These are phyloP conservation scores for Drosophila erecta DNA, from an alignment of 1,140 invertebrate species.

Conservation along the genomic window DNA sequence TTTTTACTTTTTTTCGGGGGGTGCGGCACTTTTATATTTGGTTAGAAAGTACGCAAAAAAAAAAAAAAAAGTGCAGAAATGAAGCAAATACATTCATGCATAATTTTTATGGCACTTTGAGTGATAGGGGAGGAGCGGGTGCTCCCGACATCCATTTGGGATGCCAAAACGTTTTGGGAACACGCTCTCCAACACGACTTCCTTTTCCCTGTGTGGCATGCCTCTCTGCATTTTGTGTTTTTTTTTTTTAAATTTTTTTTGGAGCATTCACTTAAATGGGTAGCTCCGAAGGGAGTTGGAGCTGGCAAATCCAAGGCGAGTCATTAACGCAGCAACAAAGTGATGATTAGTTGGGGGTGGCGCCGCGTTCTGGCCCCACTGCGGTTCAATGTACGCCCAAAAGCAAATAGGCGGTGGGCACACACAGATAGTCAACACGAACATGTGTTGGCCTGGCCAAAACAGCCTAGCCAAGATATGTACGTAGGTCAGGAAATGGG, in stretches of 20 bases:
- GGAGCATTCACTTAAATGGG: slow-evolving; percentile 58
- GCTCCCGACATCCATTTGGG: slow-evolving; percentile 61
- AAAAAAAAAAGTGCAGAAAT: slow-evolving; percentile 39
- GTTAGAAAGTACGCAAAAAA: slow-evolving; percentile 24
- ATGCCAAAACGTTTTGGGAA: slow-evolving; percentile 81
- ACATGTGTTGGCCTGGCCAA: slow-evolving; percentile 18
- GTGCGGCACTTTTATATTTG: slow-evolving; percentile 73
- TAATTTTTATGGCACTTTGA: slow-evolving; percentile 76
- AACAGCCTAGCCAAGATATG: slow-evolving; percentile 40
- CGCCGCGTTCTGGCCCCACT: slow-evolving; percentile 10
- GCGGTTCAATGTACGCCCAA: slow-evolving; percentile 77
- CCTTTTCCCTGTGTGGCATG: not conserved
- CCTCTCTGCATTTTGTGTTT: not conserved
- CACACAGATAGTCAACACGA: slow-evolving; percentile 21
- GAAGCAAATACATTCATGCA: slow-evolving; percentile 80
- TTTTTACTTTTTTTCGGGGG: slow-evolving; percentile 52
- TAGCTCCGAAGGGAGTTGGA: slow-evolving; percentile 24
- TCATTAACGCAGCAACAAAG: slow-evolving; percentile 76
- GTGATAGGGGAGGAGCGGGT: slow-evolving; percentile 38
- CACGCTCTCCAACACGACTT: slow-evolving; percentile 34
- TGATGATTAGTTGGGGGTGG: slow-evolving; percentile 68
- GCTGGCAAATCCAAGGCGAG: slow-evolving; percentile 47
- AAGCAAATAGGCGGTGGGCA: slow-evolving; percentile 63
- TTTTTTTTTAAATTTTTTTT: slow-evolving; percentile 1
- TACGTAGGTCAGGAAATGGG: slow-evolving; percentile 55